Evolutionary conservation across 1,140 invertebrate species (phyloP).

Genomic region (Wiebesia pumilae): DNA sequence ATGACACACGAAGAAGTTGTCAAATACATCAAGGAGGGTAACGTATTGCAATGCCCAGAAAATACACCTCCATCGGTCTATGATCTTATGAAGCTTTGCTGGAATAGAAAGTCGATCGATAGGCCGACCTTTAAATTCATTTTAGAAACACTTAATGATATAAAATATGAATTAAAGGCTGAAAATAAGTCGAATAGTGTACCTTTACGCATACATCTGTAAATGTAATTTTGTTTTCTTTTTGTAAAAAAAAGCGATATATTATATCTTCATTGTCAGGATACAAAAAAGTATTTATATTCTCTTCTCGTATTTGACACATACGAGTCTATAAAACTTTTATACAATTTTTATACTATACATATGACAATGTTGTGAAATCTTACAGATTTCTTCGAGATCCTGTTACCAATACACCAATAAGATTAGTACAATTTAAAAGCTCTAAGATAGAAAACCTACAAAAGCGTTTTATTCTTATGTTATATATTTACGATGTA

Average conservation of each 20-base stretch:
- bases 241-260: slow-evolving; percentile 33
- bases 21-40: slow-evolving; percentile 92
- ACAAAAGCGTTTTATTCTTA: slow-evolving; percentile 48
- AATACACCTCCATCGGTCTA: slow-evolving; percentile 93
- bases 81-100: slow-evolving; percentile 94
- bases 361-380: slow-evolving; percentile 43
- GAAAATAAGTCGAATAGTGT: slow-evolving; percentile 67
- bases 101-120: slow-evolving; percentile 88
- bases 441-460: slow-evolving; percentile 37
- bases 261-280: slow-evolving; percentile 30
- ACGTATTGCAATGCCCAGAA: slow-evolving; percentile 90
- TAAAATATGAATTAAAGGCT: slow-evolving; percentile 77
- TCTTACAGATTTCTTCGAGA: slow-evolving; percentile 49
- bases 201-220: slow-evolving; percentile 68
- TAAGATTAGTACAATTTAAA: slow-evolving; percentile 49
- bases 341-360: slow-evolving; percentile 49
- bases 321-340: slow-evolving; percentile 49
- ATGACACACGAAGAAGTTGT: slow-evolving; percentile 97
- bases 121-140: slow-evolving; percentile 89
- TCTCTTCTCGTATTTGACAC: slow-evolving; percentile 26
- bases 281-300: slow-evolving; percentile 41
- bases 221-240: slow-evolving; percentile 48
- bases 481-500: slow-evolving; percentile 25
- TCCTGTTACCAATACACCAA: slow-evolving; percentile 47
- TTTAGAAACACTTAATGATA: slow-evolving; percentile 81